These are phyloP conservation scores for Gortyna flavago DNA, from an alignment of 2,888 invertebrate genomes.

Conservation along the genomic window DNA sequence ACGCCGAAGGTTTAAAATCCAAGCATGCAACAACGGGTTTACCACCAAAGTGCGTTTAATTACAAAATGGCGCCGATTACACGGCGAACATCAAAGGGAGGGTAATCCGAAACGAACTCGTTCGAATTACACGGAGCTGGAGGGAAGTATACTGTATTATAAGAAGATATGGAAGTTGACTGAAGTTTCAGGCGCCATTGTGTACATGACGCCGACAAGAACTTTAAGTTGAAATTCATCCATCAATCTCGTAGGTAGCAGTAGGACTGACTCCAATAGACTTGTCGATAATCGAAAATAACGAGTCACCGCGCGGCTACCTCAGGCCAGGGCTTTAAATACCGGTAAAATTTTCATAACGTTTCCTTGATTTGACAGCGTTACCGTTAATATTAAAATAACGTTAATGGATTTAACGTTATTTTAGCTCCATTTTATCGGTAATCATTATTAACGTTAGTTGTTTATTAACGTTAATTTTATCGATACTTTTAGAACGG, in stretches of 20 bases:
- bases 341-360: too few species aligned
- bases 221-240: neutral
- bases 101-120: constrained; percentile 63
- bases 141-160: constrained; percentile 34
- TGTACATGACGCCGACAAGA: neutral
- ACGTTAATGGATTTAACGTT: too few species aligned
- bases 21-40: constrained; percentile 23
- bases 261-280: neutral
- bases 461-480: too few species aligned
- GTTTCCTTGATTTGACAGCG: too few species aligned
- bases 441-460: too few species aligned
- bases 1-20: constrained; percentile 40
- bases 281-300: neutral
- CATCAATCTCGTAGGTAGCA: too few species aligned
- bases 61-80: constrained; percentile 66
- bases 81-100: constrained; percentile 61
- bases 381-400: too few species aligned
- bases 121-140: constrained; percentile 32
- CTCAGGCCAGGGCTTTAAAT: too few species aligned
- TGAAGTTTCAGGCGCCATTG: constrained; percentile 16
- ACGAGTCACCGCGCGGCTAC: too few species aligned
- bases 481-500: too few species aligned
- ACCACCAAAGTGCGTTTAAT: constrained; percentile 62
- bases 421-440: too few species aligned
- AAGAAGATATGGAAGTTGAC: constrained; percentile 32